phyloP scores from a whole-genome alignment of 2,888 invertebrate species.

The Sarcophaga variegata region DNA sequence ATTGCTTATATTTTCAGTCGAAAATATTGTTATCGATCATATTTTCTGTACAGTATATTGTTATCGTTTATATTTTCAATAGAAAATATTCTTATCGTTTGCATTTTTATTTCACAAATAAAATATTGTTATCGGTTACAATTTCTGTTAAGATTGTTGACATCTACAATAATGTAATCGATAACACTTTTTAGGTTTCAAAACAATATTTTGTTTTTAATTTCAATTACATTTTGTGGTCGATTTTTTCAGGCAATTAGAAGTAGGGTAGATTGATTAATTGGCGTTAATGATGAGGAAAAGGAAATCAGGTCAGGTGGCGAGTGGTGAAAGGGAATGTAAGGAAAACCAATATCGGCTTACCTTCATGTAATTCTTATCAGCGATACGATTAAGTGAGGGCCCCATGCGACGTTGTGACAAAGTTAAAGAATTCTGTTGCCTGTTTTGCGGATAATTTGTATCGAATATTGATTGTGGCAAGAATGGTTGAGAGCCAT shows the following conservation, averaged over 20 bases:
- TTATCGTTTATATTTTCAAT: background rate
- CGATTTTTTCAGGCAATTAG: too few relatives aligned
- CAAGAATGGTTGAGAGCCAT: conserved; percentile 67
- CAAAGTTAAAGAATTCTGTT: conserved; percentile 58
- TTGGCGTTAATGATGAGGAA: background rate
- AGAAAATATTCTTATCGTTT: too few relatives aligned
- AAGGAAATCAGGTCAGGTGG: background rate
- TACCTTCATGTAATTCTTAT: conserved; percentile 67
- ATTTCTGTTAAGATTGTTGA: too few relatives aligned
- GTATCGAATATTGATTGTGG: conserved; percentile 47
- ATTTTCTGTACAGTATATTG: background rate
- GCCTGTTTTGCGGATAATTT: conserved; percentile 23
- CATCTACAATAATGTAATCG: too few relatives aligned
- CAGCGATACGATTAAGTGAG: conserved; percentile 57
- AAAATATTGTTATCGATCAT: too few relatives aligned
- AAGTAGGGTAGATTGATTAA: too few relatives aligned
- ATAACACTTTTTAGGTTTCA: too few relatives aligned
- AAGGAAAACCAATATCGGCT: conserved; percentile 48
- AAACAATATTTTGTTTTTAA: too few relatives aligned
- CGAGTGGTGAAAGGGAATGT: background rate
- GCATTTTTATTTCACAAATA: too few relatives aligned
- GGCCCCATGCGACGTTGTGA: conserved; percentile 51
- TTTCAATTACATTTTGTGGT: too few relatives aligned
- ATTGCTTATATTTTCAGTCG: too few relatives aligned
- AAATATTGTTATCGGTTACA: too few relatives aligned